Conservation (phyloP, 1,140 invertebrate genomes). For the Dendroctonus ponderosae region DNA sequence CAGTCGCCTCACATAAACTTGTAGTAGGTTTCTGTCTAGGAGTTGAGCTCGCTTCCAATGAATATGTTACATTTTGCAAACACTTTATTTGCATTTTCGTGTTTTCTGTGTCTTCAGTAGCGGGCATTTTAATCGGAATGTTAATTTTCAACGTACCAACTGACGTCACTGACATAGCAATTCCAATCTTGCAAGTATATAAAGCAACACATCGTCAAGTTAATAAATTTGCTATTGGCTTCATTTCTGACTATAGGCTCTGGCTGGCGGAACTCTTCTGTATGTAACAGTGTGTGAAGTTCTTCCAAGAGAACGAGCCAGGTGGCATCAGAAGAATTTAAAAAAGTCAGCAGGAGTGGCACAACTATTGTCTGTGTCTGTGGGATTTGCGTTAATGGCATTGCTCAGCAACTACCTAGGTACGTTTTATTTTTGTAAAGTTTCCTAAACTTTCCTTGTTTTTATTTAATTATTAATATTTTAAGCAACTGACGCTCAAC, state of each 20-base stretch:
- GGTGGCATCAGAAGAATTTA: slow-evolving; percentile 59
- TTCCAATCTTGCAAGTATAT: slow-evolving; percentile 60
- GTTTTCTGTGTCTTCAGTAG: slow-evolving; percentile 65
- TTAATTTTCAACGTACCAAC: slow-evolving; percentile 54
- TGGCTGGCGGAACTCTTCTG: slow-evolving; percentile 88
- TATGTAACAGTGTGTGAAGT: slow-evolving; percentile 94
- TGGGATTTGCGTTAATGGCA: slow-evolving; percentile 64
- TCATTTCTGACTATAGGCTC: slow-evolving; percentile 54
- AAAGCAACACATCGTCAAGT: neutral
- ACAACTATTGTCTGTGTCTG: slow-evolving; percentile 58
- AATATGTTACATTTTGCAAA: slow-evolving; percentile 50
- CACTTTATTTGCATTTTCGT: slow-evolving; percentile 61
- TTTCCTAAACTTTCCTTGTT: too few relatives aligned
- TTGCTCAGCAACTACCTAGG: slow-evolving; percentile 55
- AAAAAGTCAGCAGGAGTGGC: slow-evolving; percentile 58
- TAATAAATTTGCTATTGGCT: neutral
- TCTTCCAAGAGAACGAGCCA: slow-evolving; percentile 72
- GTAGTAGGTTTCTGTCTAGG: slow-evolving; percentile 78
- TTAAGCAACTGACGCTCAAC: too few relatives aligned
- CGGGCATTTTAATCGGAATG: slow-evolving; percentile 66
- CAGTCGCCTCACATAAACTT: slow-evolving; percentile 73
- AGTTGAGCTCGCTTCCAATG: slow-evolving; percentile 61
- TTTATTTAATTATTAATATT: too few relatives aligned
- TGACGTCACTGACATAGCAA: slow-evolving; percentile 51
- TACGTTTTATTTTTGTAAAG: slow-evolving; percentile 31